Percentiles rank a stretch among this genome's conserved stretches.
Conservation (phyloP, 2,797 vertebrate species). For the Periparus ater region DNA sequence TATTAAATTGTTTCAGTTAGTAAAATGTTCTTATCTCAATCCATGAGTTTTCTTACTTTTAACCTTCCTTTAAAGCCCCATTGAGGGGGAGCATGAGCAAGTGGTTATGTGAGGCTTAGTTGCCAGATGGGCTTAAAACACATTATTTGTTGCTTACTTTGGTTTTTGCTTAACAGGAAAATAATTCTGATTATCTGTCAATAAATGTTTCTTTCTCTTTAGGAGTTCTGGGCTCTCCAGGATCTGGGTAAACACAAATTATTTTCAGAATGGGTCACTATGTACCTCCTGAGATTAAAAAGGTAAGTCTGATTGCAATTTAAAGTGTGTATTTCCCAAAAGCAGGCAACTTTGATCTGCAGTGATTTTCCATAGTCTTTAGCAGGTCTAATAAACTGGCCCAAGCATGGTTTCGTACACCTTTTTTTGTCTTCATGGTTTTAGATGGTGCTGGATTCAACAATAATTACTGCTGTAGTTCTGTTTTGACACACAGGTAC, state of each 20-base stretch:
- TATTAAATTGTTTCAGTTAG: background rate
- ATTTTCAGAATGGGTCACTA: slow-evolving; percentile 79
- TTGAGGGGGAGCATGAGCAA: background rate
- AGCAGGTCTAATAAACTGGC: background rate
- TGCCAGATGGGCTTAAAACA: background rate
- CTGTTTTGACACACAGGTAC: background rate
- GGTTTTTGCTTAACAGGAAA: background rate
- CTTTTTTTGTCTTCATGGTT: background rate
- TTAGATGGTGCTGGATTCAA: background rate
- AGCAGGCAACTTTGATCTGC: background rate
- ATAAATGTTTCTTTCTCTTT: slow-evolving; percentile 24
- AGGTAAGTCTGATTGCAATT: slow-evolving; percentile 37
- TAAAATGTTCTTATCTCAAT: background rate
- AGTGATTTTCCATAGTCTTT: background rate
- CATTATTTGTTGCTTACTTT: background rate
- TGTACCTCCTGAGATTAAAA: slow-evolving; percentile 77
- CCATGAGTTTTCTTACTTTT: background rate
- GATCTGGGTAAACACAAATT: slow-evolving; percentile 73
- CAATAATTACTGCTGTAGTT: background rate
- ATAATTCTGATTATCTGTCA: background rate
- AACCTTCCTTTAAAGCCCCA: background rate
- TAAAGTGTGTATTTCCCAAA: background rate
- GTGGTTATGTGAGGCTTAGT: background rate
- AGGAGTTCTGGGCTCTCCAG: slow-evolving; percentile 80
- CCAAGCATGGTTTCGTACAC: background rate